phyloP scores from a whole-genome alignment of 2,797 vertebrate species.

The Percopsis omiscomaycus region DNA sequence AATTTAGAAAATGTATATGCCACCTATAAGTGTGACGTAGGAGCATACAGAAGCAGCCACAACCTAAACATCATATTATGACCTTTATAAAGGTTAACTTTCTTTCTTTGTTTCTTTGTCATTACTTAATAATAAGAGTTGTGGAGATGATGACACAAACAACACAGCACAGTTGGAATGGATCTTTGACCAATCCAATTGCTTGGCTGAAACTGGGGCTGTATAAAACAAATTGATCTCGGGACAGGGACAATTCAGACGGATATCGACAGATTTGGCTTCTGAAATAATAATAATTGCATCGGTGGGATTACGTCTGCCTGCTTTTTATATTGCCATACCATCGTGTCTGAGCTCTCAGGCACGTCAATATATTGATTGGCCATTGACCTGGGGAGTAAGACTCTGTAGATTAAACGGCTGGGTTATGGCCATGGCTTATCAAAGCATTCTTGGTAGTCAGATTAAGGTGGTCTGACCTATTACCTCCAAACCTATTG shows the following conservation, averaged over 20 bases:
- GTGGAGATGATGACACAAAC: too few relatives aligned
- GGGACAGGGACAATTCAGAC: not conserved
- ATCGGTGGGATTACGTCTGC: slow-evolving; percentile 21
- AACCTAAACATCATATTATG: too few relatives aligned
- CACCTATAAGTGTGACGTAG: too few relatives aligned
- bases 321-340: slow-evolving; percentile 17
- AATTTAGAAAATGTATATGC: too few relatives aligned
- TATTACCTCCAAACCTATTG: slow-evolving; percentile 12
- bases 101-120: not conserved
- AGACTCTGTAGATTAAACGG: slow-evolving; percentile 39
- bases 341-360: slow-evolving; percentile 22
- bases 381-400: slow-evolving; percentile 28
- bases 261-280: slow-evolving; percentile 6
- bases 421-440: slow-evolving; percentile 28
- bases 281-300: slow-evolving; percentile 38
- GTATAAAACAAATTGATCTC: not conserved
- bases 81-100: too few relatives aligned
- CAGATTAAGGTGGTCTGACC: slow-evolving; percentile 20
- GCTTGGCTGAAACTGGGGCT: not conserved
- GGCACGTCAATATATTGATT: slow-evolving; percentile 45
- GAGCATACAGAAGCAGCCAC: too few relatives aligned
- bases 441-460: slow-evolving; percentile 40
- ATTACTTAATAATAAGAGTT: too few relatives aligned
- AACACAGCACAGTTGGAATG: not conserved
- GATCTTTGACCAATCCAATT: not conserved